phyloP scores from a whole-genome alignment of 2,797 vertebrate species.

The Loriculus beryllinus region DNA sequence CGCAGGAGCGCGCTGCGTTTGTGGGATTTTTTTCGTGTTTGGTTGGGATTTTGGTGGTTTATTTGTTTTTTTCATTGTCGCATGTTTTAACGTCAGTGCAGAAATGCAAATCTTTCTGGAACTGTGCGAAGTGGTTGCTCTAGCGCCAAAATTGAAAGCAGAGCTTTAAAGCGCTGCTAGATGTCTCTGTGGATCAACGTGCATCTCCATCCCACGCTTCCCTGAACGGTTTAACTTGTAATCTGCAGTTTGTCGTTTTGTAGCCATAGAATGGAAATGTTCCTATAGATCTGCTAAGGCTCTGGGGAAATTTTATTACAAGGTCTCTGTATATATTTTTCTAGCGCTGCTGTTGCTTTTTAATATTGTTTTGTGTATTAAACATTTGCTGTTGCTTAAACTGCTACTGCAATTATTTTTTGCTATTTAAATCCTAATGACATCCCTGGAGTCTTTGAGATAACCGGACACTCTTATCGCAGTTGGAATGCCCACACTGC shows the following conservation, averaged over 20 bases:
- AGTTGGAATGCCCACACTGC: background rate
- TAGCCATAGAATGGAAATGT: background rate
- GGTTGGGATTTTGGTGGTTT: background rate
- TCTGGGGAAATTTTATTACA: background rate
- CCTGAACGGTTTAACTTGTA: background rate
- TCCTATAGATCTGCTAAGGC: background rate
- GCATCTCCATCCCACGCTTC: background rate
- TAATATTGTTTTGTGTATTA: background rate
- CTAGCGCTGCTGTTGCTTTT: background rate
- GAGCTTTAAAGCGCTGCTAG: background rate
- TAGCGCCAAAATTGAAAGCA: conserved; percentile 34
- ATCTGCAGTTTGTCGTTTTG: background rate
- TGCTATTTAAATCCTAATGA: background rate
- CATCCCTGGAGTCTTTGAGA: background rate
- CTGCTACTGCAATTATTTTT: background rate
- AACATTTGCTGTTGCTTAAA: background rate
- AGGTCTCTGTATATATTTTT: background rate
- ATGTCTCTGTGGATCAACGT: background rate
- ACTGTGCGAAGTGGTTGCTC: background rate
- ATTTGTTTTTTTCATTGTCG: background rate
- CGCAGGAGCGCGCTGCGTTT: background rate
- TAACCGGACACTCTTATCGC: background rate
- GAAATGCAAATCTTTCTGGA: background rate
- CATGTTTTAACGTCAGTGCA: background rate
- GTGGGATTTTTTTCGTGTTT: background rate